Evolutionary conservation across 2,888 invertebrate genomes (phyloP), one percentile per base, ranked within the genome.

Genomic region (Rhimphoctona megacephalus): DNA sequence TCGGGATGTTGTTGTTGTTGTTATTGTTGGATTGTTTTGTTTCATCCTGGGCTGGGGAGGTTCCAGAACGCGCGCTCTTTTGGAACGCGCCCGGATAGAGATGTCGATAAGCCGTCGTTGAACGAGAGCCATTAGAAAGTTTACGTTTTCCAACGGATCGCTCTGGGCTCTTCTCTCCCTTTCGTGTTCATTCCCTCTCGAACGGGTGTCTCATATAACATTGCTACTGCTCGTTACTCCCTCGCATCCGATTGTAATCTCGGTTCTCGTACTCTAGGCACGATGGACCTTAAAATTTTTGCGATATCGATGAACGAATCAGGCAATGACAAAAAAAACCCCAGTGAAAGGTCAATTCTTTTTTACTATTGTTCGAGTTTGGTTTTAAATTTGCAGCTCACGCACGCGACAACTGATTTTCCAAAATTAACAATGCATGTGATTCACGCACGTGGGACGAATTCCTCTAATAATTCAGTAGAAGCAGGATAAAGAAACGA

Each of bases 51-150:
- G 33, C 64, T 30, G 69, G 61, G 52, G 81, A 69, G 84, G 49
- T 78, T 81, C 52, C 33, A 61, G 39, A 66, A 74, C 69, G 73
- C 72, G 70, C 57, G 67, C 52, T 67, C 64, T 81, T 43, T 80
- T 67, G 78, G 67, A 67, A 85, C 67, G 72, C 81, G 66, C 76
- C 64, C 70, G 83, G 74, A 83, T 83, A 81, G 86, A 84, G 81
- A 84, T 78, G 86, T 86, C 86, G 86, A 86, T 84, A 86, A 86
- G 86, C 86, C 86, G 69, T 86, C 83, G 86, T 70, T 86, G 86
- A 86, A 86, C 86, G 86, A 84, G 86, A 86, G 84, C 86, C 81
- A 86, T 86, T 86, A 86, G 84, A 86, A 86, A 86, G 81, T 86
- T 86, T 86, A 81, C 52, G 84, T 73, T 86, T 78, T 86, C 79